Conservation (phyloP, 2,888 invertebrate genomes). For the Sphinx pinastri region DNA sequence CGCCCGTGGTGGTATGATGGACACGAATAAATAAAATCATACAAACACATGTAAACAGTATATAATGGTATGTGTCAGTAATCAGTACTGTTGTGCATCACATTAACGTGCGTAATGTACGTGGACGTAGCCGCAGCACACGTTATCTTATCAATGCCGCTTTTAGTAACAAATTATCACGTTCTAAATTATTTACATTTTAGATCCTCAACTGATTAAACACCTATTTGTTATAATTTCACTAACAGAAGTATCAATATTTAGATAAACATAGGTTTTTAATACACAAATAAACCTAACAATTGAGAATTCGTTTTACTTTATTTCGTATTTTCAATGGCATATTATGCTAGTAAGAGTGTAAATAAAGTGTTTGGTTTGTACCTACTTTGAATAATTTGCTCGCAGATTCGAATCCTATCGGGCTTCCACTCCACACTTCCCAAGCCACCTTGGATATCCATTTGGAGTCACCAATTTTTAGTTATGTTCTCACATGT, state of each 20-base stretch:
- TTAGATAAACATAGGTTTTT: not conserved
- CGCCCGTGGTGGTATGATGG: constrained; percentile 77
- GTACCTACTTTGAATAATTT: constrained; percentile 9
- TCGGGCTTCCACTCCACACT: constrained; percentile 62
- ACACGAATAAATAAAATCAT: constrained; percentile 49
- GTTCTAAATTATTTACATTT: constrained; percentile 30
- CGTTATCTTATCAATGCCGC: constrained; percentile 45
- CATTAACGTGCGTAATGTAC: constrained; percentile 27
- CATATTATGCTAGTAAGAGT: too few species aligned
- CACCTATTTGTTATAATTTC: not conserved
- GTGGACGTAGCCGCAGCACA: constrained; percentile 23
- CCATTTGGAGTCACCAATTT: constrained; percentile 49
- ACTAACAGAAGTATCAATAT: not conserved
- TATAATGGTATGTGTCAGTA: constrained; percentile 60
- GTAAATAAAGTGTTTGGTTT: not conserved
- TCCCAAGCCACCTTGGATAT: constrained; percentile 71
- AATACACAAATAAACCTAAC: not conserved
- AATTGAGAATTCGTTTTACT: too few species aligned
- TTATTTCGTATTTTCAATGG: too few species aligned
- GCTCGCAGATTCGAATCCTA: constrained; percentile 53
- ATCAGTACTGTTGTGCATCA: constrained; percentile 46
- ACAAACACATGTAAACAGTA: constrained; percentile 48
- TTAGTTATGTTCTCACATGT: constrained; percentile 33
- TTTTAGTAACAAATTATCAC: constrained; percentile 33
- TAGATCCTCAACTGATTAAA: not conserved